Evolutionary conservation across 2,888 invertebrate species (phyloP), one percentile per base, ranked within the genome.

Genomic region (Platypus cylindrus): DNA sequence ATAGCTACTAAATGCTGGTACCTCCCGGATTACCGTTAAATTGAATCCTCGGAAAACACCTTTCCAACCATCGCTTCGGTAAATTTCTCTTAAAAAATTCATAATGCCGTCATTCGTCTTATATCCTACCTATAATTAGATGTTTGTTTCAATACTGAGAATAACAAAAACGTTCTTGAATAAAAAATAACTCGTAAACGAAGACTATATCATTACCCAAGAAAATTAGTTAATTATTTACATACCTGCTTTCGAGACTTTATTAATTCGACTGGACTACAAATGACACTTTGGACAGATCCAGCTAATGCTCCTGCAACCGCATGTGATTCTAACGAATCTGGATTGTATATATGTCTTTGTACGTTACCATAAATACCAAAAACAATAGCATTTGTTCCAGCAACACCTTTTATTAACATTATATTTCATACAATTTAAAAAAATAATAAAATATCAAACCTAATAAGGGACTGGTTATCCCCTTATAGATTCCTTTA

Each of bases 331-430:
- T 11, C 31, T 17, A 43, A 20, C 3, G 77, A 68, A 45, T 80
- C 70, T 1, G 79, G 73, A 44, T 83, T 67, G 0, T 70, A 61
- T 31, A 82, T 56, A 2, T 67, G 62, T 33, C 80, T 69, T 47
- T 80, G 77, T 0, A 80, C 72, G 52, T 83, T 80, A n/a, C 90
- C 91, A 56, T 95, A 91, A 1, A 87, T 80, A 5, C 95, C 94
- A 56, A 97, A 97, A 7, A 90, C 81, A 34, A 94, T 75, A 3
- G 95, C 91, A 61, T 95, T 97, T 15, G 95, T 80, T 22, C 77
- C 70, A 3, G 90, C 85, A 36, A 94, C 78, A 1, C 94, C 91
- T 17, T n/a, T n/a, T n/a, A n/a, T n/a, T n/a, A n/a, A n/a, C n/a
- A n/a, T n/a, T n/a, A n/a, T n/a, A n/a, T n/a, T n/a, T n/a, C n/a